Base-by-base conservation (phyloP, 1,140 invertebrate genomes). In the Cyrtorhinus lividipennis region DNA sequence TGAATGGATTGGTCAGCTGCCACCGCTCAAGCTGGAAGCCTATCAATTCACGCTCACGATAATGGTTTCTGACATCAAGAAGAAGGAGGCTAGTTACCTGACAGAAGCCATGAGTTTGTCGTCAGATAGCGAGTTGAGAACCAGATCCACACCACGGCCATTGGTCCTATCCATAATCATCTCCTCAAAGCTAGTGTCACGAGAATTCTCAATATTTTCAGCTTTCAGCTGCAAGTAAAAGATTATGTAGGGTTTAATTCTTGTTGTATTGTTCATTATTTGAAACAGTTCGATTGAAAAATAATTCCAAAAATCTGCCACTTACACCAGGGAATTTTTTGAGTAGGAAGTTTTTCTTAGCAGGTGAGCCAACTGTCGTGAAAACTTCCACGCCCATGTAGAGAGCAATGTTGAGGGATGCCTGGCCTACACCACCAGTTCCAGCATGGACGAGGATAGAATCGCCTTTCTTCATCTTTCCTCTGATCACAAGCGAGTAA, bases 351-450 rank as follows among this genome's bases (percentile, higher is more conserved):
- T 90, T 83, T 59, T 87, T 80, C 74, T 98, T 98, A 59, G 92
- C 88, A 68, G 82, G 72, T 22, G 88, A 89, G 45, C 90, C 86
- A 26, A 94, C 90, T 0, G 92, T 95, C 0, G 91, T 93, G 73
- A 82, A 95, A 60, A 78, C 86, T 26, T 73, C 81, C 73, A 91
- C 88, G 13, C 89, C 90, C 74, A 87, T 82, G 70, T 87, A 81
- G 8, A 97, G 76, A 24, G 92, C 92, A 69, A 98, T 91, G 8
- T 89, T 79, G 68, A 98, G 97, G 65, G 93, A 91, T 3, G 94
- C 94, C 77, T 95, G 91, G 5, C 95, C 95, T 23, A 98, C 93
- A 69, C 93, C 95, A 67, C 95, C 95, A 67, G 89, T 88, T 66
- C 95, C 95, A 62, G 95, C 92, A 72, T 98, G 95, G 67, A 98